Evolutionary conservation across 2,888 invertebrate species (phyloP).

Genomic region (Oasisia sp.): DNA sequence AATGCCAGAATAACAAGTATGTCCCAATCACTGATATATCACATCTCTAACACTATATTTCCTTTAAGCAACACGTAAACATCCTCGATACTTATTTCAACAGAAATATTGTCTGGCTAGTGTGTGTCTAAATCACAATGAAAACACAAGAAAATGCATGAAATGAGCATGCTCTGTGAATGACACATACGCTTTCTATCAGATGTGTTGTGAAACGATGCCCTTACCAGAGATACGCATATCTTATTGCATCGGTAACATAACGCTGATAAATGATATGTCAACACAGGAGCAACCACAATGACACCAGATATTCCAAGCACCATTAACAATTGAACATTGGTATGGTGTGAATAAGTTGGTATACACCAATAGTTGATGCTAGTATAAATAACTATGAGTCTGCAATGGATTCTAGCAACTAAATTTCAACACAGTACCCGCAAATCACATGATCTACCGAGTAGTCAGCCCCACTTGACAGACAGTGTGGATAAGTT

Average conservation of each 20-base stretch:
- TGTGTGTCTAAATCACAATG: constrained; percentile 45
- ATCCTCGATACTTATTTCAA: constrained; percentile 35
- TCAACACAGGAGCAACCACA: too few species aligned
- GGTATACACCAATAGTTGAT: too few species aligned
- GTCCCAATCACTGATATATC: background rate
- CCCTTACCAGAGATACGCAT: too few species aligned
- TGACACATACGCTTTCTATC: too few species aligned
- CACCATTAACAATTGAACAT: too few species aligned
- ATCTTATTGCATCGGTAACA: background rate
- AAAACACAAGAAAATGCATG: constrained; percentile 49
- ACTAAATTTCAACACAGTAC: constrained; percentile 7
- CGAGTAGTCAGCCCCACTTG: constrained; percentile 23
- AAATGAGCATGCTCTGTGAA: constrained; percentile 43
- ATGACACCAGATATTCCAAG: too few species aligned
- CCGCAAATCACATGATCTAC: background rate
- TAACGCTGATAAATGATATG: too few species aligned
- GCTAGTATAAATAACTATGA: background rate
- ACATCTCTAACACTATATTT: constrained; percentile 35
- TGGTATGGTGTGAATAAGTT: too few species aligned
- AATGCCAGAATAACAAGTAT: background rate
- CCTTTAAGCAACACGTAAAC: constrained; percentile 45
- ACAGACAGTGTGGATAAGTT: constrained; percentile 21
- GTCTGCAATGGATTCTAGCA: background rate
- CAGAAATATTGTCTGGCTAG: constrained; percentile 35
- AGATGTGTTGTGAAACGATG: too few species aligned